Conservation (phyloP, 2,113 vertebrate genomes). For the Rhinoptilus africanus region DNA sequence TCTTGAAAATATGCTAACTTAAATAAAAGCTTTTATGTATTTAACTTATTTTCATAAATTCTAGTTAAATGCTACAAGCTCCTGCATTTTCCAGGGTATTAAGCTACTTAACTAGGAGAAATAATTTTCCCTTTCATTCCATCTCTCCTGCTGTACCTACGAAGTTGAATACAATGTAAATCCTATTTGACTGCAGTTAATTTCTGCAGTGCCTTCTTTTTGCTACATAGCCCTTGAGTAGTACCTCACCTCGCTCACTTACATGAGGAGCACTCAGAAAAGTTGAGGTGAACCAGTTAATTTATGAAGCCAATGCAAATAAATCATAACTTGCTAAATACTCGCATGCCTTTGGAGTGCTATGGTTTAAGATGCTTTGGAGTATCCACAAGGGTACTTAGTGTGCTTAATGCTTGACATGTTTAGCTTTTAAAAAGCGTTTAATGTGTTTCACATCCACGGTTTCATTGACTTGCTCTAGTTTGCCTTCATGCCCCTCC, state of each 20-base stretch:
- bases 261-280: background rate
- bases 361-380: constrained; percentile 20
- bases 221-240: background rate
- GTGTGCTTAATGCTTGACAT: background rate
- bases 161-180: background rate
- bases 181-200: background rate
- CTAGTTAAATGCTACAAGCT: background rate
- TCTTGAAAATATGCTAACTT: background rate
- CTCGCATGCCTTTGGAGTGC: background rate
- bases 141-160: background rate
- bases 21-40: background rate
- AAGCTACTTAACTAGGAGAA: background rate
- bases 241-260: background rate
- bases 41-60: background rate
- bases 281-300: background rate
- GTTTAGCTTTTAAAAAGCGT: background rate
- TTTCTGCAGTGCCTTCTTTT: background rate
- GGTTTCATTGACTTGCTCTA: background rate
- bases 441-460: constrained; percentile 30
- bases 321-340: background rate
- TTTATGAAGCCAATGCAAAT: background rate
- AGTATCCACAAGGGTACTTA: constrained; percentile 1
- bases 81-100: background rate
- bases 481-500: constrained; percentile 2
- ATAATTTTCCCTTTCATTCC: background rate